phyloP scores from a whole-genome alignment of 2,888 invertebrate genomes.

The Xestia rhomboidea region DNA sequence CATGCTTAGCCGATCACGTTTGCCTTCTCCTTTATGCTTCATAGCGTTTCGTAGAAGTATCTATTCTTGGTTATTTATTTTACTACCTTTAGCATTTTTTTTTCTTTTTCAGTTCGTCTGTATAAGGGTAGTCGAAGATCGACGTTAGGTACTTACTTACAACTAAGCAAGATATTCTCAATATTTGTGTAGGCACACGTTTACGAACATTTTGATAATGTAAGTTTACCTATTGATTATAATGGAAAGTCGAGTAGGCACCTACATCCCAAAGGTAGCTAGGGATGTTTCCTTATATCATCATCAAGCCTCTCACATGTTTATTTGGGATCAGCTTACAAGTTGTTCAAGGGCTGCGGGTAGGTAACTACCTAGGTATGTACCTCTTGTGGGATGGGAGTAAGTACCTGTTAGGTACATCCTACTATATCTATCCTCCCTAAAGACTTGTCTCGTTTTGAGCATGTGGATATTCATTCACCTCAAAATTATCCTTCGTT shows the following conservation, averaged over 20 bases:
- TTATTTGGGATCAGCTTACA: slow-evolving; percentile 39
- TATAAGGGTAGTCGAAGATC: neutral
- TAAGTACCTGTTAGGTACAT: neutral
- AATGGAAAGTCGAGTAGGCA: neutral
- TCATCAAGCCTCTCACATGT: slow-evolving; percentile 7
- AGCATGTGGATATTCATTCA: neutral
- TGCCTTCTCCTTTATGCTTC: slow-evolving; percentile 68
- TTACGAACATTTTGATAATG: neutral
- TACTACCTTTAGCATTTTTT: slow-evolving; percentile 24
- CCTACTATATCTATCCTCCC: neutral
- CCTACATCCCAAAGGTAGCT: neutral
- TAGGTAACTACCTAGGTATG: neutral
- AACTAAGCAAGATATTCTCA: neutral
- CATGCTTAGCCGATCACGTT: slow-evolving; percentile 74
- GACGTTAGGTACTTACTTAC: neutral
- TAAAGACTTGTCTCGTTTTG: neutral
- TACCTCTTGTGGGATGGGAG: neutral
- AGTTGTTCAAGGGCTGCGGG: slow-evolving; percentile 11
- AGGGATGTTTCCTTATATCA: neutral
- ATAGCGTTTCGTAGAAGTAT: slow-evolving; percentile 67
- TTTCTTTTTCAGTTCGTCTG: slow-evolving; percentile 1
- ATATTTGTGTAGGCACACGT: neutral
- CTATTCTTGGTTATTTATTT: slow-evolving; percentile 54
- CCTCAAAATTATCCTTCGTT: neutral
- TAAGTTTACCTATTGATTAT: neutral